Evolutionary conservation across 2,888 invertebrate genomes (phyloP), one percentile per base, ranked within the genome.

Genomic region (Neria commutata): DNA sequence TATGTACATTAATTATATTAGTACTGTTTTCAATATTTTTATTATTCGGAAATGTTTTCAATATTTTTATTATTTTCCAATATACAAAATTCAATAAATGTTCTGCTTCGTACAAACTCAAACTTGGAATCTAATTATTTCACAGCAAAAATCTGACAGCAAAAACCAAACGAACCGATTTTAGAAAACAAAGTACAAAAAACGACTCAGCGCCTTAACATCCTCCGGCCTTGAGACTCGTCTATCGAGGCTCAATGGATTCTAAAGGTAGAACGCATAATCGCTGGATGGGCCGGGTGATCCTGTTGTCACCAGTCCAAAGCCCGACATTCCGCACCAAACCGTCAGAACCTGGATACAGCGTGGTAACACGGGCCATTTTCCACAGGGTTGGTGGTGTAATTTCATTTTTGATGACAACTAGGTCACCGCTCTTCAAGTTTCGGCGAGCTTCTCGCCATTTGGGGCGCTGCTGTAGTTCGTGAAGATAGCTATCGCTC

Each of bases 381-480:
- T 45, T 54, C 50, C 58, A 58, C 19, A 50, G 24, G 5, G 50
- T 54, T 21, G 58, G 51, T 46, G 51, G 51, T 11, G 33, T 26
- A 14, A 45, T 24, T 25, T 58, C 33, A 50, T 40, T 33, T 26
- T 59, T 54, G 2, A 59, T 50, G 23, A 50, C 34, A 1, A 54
- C 54, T 16, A 59, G 34, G 17, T 59, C 56, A 24, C 58, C 61
- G n/a, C 49, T 26, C 33, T 58, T 63, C 16, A 63, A 33, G 34
- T 62, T 62, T 17, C 37, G 52, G 26, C 58, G 17, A 24, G 37
- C 48, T 48, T 64, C 48, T 4, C 53, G 49, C 61, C 58, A 61
- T 50, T 64, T 62, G 23, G 62, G 58, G 10, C 58, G 56, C 25
- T 61, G 62, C 29, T 61, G 58, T 2, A 62, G 55, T 34, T 57